These are phyloP conservation scores for Aphelocoma coerulescens DNA, from an alignment of 2,113 vertebrate genomes.

Conservation along the genomic window DNA sequence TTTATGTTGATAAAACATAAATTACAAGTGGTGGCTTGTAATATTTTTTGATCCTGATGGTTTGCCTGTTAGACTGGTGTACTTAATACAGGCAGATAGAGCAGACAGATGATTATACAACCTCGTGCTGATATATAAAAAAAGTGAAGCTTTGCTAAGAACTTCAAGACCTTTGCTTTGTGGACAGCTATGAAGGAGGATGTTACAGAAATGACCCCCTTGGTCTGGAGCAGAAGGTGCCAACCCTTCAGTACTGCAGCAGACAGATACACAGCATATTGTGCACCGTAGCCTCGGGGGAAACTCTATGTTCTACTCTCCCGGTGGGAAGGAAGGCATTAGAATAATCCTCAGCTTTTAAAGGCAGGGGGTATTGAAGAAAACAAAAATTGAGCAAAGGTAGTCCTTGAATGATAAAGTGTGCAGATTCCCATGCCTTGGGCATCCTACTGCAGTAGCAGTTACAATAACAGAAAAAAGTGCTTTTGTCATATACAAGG, in stretches of 20 bases:
- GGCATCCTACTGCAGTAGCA: not conserved
- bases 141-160: not conserved
- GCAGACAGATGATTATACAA: not conserved
- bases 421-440: conserved; percentile 22
- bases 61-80: not conserved
- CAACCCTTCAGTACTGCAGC: not conserved
- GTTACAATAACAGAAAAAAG: not conserved
- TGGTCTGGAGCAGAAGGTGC: conserved; percentile 9
- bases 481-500: not conserved
- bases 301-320: not conserved
- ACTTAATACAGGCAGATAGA: not conserved
- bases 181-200: not conserved
- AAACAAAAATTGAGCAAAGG: conserved; percentile 32
- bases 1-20: not conserved
- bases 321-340: conserved; percentile 33
- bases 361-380: not conserved
- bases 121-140: not conserved
- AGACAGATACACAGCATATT: not conserved
- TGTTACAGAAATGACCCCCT: not conserved
- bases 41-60: not conserved
- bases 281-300: not conserved
- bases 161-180: not conserved
- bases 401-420: conserved; percentile 35
- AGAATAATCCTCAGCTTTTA: conserved; percentile 47
- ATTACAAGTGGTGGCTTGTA: not conserved